These are phyloP conservation scores for Cirrhinus mrigala DNA, from an alignment of 2,797 vertebrate genomes.

Conservation along the genomic window DNA sequence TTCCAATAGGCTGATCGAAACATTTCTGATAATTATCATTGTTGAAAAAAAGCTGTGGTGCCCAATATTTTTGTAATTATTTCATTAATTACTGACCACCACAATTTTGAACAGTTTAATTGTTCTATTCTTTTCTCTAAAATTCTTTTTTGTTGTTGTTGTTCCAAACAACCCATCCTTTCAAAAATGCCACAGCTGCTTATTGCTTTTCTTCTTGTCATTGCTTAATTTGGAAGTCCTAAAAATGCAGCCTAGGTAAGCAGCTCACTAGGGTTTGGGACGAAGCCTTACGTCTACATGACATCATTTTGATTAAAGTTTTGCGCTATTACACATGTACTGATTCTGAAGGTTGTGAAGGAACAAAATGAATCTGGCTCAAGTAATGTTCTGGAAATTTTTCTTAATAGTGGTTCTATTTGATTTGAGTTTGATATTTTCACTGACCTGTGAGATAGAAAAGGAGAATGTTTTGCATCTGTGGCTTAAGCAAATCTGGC, in stretches of 20 bases:
- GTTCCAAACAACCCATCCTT: not conserved
- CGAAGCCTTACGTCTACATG: not conserved
- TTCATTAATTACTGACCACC: too few species aligned
- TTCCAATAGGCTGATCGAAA: not conserved
- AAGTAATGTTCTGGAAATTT: not conserved
- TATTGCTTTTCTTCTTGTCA: not conserved
- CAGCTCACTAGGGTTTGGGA: not conserved
- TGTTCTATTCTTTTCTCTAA: too few species aligned
- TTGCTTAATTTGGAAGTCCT: not conserved
- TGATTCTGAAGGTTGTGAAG: not conserved
- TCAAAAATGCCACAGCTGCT: not conserved
- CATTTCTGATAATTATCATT: not conserved
- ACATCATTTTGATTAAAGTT: not conserved
- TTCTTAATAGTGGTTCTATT: not conserved
- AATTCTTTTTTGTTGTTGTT: not conserved
- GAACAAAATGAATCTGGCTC: not conserved
- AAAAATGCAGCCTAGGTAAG: not conserved
- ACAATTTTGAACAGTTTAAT: not conserved
- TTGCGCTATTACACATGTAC: not conserved
- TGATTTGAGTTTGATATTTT: not conserved
- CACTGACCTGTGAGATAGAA: conserved; percentile 1
- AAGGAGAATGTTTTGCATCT: not conserved
- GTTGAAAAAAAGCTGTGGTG: not conserved
- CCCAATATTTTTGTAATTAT: not conserved
- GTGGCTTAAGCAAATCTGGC: not conserved